Evolutionary conservation across 2,888 invertebrate species (phyloP).

Genomic region (Eilema depressum): DNA sequence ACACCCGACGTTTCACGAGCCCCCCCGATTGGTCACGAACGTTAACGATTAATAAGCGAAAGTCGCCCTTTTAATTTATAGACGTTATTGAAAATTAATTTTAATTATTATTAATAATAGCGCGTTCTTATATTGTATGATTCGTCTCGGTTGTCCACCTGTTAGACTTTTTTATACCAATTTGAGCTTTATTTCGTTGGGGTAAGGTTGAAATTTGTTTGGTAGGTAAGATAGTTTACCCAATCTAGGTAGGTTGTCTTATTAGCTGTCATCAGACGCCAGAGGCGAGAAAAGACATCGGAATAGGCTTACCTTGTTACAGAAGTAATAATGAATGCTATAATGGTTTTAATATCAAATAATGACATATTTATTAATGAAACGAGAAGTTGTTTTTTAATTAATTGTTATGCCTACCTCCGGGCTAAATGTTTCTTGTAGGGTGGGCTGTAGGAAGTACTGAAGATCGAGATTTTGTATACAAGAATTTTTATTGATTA

Average conservation of each 20-base stretch:
- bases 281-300: constrained; percentile 42
- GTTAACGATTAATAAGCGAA: constrained; percentile 58
- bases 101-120: constrained; percentile 66
- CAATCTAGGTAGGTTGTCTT: constrained; percentile 36
- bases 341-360: constrained; percentile 47
- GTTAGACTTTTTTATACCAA: constrained; percentile 26
- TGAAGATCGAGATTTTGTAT: not conserved
- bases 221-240: constrained; percentile 14
- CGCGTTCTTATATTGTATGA: constrained; percentile 52
- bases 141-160: constrained; percentile 42
- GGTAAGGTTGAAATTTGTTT: constrained; percentile 29
- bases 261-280: constrained; percentile 44
- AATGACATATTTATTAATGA: constrained; percentile 54
- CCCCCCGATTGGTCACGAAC: constrained; percentile 54
- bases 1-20: constrained; percentile 51
- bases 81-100: constrained; percentile 65
- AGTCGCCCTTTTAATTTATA: constrained; percentile 65
- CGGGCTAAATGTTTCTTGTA: constrained; percentile 12
- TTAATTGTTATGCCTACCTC: constrained; percentile 37
- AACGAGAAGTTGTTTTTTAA: constrained; percentile 41
- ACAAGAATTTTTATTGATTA: not conserved
- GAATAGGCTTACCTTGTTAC: constrained; percentile 41
- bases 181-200: constrained; percentile 20
- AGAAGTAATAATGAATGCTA: constrained; percentile 44
- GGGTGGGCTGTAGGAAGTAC: constrained; percentile 5